Conservation (phyloP, 2,888 invertebrate genomes). For the Oscheius onirici region DNA sequence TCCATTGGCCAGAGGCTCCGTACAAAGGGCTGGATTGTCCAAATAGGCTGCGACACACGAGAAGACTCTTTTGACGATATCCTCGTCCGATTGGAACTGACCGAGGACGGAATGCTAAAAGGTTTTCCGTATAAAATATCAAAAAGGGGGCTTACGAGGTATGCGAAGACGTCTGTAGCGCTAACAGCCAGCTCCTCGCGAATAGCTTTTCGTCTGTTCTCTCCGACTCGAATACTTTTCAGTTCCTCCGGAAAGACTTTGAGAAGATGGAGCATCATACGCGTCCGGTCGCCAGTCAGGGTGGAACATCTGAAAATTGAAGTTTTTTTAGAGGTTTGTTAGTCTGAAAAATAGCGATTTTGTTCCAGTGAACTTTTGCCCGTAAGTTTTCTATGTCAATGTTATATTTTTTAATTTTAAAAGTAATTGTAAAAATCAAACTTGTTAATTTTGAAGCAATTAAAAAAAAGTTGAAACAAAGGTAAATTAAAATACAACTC, state of each 20-base stretch:
- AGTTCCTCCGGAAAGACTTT: slow-evolving; percentile 91
- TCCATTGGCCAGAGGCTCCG: slow-evolving; percentile 78
- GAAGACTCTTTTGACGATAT: slow-evolving; percentile 43
- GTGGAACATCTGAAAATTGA: slow-evolving; percentile 42
- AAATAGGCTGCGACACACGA: slow-evolving; percentile 90
- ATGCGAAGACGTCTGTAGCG: slow-evolving; percentile 82
- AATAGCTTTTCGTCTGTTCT: slow-evolving; percentile 87
- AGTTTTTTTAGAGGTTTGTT: not conserved
- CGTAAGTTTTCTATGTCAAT: no score
- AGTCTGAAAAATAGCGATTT: no score
- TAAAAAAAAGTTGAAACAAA: no score
- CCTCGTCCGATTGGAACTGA: slow-evolving; percentile 36
- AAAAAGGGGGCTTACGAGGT: slow-evolving; percentile 77
- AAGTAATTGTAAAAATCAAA: no score
- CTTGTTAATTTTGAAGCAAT: no score
- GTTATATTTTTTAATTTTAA: no score
- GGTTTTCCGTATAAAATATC: not conserved
- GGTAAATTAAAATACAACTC: no score
- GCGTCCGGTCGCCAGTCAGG: slow-evolving; percentile 75
- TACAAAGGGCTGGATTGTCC: slow-evolving; percentile 83
- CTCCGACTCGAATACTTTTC: slow-evolving; percentile 79
- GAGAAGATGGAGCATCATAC: slow-evolving; percentile 88
- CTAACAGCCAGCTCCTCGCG: slow-evolving; percentile 82
- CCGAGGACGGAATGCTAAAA: slow-evolving; percentile 30
- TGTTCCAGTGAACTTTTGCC: no score